These are phyloP conservation scores for Morone saxatilis DNA, from an alignment of 2,113 vertebrate genomes.

Conservation along the genomic window DNA sequence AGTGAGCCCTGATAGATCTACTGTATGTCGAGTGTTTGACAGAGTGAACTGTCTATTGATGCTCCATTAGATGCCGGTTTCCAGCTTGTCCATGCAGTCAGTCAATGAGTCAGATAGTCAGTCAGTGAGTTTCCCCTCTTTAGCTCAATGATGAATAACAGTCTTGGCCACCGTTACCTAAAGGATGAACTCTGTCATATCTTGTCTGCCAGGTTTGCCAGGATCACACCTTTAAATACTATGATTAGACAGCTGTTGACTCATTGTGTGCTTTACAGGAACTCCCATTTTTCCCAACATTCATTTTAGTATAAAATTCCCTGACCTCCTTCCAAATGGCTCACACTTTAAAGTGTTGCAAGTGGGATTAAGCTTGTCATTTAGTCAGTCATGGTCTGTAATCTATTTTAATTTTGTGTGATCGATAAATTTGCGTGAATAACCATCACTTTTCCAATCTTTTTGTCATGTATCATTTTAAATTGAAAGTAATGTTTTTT, in stretches of 20 bases:
- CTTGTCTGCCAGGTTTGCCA: slow-evolving; percentile 50
- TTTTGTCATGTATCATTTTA: background rate
- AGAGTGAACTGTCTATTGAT: background rate
- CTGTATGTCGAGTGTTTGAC: background rate
- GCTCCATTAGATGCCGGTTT: background rate
- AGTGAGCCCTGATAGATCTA: background rate
- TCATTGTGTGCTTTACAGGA: slow-evolving; percentile 52
- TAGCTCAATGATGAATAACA: slow-evolving; percentile 25
- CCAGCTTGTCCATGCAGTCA: slow-evolving; percentile 47
- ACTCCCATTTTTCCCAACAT: slow-evolving; percentile 43
- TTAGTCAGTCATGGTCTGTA: background rate
- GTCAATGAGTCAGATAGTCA: slow-evolving; percentile 44
- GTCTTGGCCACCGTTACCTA: slow-evolving; percentile 9
- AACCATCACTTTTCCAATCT: slow-evolving; percentile 3
- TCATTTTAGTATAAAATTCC: slow-evolving; percentile 10
- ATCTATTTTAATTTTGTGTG: slow-evolving; percentile 1
- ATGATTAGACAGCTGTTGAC: slow-evolving; percentile 50
- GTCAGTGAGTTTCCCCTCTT: slow-evolving; percentile 19
- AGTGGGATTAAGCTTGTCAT: background rate
- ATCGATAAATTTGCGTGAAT: background rate
- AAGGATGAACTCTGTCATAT: slow-evolving; percentile 59
- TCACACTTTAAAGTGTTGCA: background rate
- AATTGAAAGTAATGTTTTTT: background rate
- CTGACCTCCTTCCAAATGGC: background rate
- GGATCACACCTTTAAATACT: slow-evolving; percentile 50